phyloP scores from a whole-genome alignment of 2,888 invertebrate genomes.

The Volucella inanis region DNA sequence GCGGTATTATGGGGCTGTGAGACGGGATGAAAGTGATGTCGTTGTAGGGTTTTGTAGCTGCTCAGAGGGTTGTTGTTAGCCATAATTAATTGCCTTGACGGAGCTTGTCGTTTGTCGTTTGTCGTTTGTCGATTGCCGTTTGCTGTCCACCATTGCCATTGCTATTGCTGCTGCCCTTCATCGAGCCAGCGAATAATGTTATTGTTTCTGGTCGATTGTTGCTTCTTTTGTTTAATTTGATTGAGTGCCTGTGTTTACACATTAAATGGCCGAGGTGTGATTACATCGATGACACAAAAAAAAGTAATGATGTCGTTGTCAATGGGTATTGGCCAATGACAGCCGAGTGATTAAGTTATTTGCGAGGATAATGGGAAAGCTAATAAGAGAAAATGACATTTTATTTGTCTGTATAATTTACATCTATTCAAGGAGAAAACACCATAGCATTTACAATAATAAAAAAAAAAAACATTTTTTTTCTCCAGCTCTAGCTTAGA shows the following conservation, averaged over 20 bases:
- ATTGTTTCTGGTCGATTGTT: slow-evolving; percentile 71
- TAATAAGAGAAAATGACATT: neutral
- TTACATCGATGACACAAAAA: slow-evolving; percentile 55
- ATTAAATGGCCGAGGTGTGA: slow-evolving; percentile 58
- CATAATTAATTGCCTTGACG: slow-evolving; percentile 71
- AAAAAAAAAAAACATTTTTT: too few species aligned
- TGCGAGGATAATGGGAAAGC: slow-evolving; percentile 39
- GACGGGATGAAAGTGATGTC: slow-evolving; percentile 24
- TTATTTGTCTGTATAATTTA: too few species aligned
- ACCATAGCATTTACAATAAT: too few species aligned
- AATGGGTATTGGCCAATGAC: slow-evolving; percentile 51
- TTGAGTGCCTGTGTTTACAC: slow-evolving; percentile 63
- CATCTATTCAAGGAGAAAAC: too few species aligned
- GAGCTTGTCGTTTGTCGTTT: slow-evolving; percentile 6
- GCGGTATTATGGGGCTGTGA: too few species aligned
- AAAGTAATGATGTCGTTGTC: slow-evolving; percentile 33
- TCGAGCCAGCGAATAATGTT: slow-evolving; percentile 55
- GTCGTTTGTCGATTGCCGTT: slow-evolving; percentile 15
- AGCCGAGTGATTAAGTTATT: slow-evolving; percentile 68
- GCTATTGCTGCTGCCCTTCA: neutral
- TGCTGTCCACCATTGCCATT: too few species aligned
- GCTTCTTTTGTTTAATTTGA: slow-evolving; percentile 66
- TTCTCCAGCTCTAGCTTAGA: too few species aligned
- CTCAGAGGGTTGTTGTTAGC: slow-evolving; percentile 58
- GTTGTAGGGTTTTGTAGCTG: slow-evolving; percentile 32